phyloP scores from a whole-genome alignment of 2,888 invertebrate genomes.

The Campoplex nolae region DNA sequence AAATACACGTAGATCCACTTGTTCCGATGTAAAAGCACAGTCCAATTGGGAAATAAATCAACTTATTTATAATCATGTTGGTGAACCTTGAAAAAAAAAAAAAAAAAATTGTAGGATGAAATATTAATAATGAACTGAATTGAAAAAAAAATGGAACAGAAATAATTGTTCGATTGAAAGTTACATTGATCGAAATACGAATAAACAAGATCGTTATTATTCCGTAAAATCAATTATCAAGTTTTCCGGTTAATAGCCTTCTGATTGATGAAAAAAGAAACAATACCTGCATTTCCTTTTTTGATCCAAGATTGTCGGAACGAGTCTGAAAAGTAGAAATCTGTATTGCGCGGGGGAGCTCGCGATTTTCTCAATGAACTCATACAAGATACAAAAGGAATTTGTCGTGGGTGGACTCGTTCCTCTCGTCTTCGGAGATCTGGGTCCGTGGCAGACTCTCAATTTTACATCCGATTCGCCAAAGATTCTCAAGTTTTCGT shows the following conservation, averaged over 20 bases:
- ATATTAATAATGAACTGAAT: not conserved
- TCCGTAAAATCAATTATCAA: not conserved
- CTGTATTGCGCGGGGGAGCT: conserved; percentile 34
- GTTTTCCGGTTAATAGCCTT: not conserved
- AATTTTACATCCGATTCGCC: conserved; percentile 13
- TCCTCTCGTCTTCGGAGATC: conserved; percentile 73
- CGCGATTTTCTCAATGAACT: conserved; percentile 44
- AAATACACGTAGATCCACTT: conserved; percentile 50
- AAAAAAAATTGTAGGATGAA: not conserved
- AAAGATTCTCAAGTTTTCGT: conserved; percentile 24
- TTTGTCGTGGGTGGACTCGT: conserved; percentile 80
- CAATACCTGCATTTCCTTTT: conserved; percentile 22
- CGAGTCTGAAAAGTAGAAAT: conserved; percentile 26
- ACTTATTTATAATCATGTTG: not conserved
- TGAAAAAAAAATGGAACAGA: not conserved
- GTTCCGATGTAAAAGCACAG: conserved; percentile 10
- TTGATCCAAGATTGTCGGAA: conserved; percentile 8
- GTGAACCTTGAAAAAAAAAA: conserved; percentile 1
- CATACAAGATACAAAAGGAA: conserved; percentile 71
- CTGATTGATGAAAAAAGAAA: not conserved
- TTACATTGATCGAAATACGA: too few relatives aligned
- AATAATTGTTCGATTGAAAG: not conserved
- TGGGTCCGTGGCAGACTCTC: conserved; percentile 53
- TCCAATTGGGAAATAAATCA: conserved; percentile 32
- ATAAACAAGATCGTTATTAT: not conserved